Conservation (phyloP, 1,140 invertebrate species). For the Brachionus sp. region DNA sequence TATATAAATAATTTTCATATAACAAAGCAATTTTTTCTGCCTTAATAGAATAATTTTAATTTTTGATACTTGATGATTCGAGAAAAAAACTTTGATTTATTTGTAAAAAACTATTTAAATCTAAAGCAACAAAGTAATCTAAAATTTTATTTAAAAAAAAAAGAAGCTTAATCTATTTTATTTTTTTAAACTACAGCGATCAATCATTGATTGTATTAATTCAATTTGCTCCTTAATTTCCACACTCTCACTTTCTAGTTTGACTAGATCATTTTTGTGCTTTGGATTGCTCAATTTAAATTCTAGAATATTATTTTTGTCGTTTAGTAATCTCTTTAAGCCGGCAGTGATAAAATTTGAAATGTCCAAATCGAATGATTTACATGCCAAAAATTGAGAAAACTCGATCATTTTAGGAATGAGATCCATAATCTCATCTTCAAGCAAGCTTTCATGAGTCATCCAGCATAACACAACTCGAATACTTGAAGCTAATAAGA, state of each 20-base stretch:
- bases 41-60: no score
- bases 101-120: neutral
- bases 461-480: constrained; percentile 26
- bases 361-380: neutral
- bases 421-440: constrained; percentile 19
- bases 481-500: constrained; percentile 19
- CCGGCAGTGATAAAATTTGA: neutral
- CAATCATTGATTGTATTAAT: neutral
- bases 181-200: neutral
- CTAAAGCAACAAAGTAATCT: neutral
- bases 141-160: neutral
- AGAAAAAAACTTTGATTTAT: neutral
- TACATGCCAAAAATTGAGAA: neutral
- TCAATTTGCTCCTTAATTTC: neutral
- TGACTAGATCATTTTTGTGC: neutral
- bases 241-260: neutral
- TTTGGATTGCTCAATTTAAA: neutral
- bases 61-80: neutral
- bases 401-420: constrained; percentile 24
- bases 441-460: constrained; percentile 25
- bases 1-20: no score
- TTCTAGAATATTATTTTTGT: neutral
- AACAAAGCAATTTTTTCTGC: no score
- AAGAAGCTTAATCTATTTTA: neutral
- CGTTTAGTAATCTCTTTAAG: neutral